Percentiles rank a stretch among this genome's conserved stretches.
Evolutionary conservation across 2,888 invertebrate species (phyloP).

Genomic region (Apodemia hepburni): DNA sequence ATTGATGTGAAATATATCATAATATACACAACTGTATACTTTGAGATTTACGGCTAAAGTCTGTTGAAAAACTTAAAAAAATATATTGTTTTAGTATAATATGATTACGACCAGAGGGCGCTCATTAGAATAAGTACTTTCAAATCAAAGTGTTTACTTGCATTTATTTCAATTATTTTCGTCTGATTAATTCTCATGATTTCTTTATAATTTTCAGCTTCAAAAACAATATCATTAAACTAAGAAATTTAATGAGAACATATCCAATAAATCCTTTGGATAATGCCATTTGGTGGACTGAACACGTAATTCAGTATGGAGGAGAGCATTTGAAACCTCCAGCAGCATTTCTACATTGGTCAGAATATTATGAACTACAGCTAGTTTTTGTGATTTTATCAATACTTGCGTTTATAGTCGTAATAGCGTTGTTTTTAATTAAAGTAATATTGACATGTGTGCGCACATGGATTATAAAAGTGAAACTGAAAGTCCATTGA

Average conservation of each 20-base stretch:
- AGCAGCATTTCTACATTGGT: slow-evolving; percentile 23
- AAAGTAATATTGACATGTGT: background rate
- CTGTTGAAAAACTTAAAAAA: too few relatives aligned
- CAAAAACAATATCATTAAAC: slow-evolving; percentile 27
- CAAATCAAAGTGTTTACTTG: too few relatives aligned
- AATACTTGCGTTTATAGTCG: too few relatives aligned
- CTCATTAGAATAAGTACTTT: too few relatives aligned
- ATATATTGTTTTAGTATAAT: too few relatives aligned
- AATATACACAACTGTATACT: too few relatives aligned
- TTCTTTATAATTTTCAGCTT: slow-evolving; percentile 27
- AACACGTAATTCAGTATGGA: slow-evolving; percentile 31
- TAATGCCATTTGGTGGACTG: slow-evolving; percentile 33
- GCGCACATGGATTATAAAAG: background rate
- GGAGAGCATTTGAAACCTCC: slow-evolving; percentile 30
- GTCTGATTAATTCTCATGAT: too few relatives aligned
- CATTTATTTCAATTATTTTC: too few relatives aligned
- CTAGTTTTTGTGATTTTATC: slow-evolving; percentile 22
- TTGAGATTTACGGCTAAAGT: too few relatives aligned
- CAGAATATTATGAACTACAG: slow-evolving; percentile 28
- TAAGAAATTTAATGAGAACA: slow-evolving; percentile 28
- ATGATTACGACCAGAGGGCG: too few relatives aligned
- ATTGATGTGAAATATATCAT: too few relatives aligned
- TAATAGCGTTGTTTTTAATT: background rate
- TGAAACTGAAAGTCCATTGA: background rate
- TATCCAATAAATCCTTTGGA: slow-evolving; percentile 31